These are phyloP conservation scores for Enteromius thamalakanensis DNA, from an alignment of 2,797 vertebrate species.

Conservation along the genomic window DNA sequence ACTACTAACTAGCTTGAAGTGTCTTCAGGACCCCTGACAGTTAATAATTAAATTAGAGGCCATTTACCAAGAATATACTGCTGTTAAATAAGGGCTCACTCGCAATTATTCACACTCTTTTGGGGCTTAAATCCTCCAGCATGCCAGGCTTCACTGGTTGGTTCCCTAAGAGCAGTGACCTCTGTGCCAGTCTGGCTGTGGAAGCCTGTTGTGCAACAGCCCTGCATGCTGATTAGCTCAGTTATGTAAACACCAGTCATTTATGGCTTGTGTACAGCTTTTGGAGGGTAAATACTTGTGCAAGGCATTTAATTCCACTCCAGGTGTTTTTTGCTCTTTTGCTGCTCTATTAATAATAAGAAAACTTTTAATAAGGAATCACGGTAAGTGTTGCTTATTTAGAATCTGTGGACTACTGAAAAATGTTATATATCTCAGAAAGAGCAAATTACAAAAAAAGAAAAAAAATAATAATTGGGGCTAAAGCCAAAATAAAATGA, in stretches of 20 bases:
- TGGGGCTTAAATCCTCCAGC: neutral
- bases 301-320: conserved; percentile 32
- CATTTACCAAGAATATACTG: conserved; percentile 14
- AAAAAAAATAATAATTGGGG: neutral
- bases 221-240: conserved; percentile 51
- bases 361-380: conserved; percentile 22
- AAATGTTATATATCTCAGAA: neutral
- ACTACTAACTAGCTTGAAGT: neutral
- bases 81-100: neutral
- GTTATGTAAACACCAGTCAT: conserved; percentile 53
- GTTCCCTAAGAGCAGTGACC: conserved; percentile 22
- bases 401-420: neutral
- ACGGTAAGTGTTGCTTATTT: neutral
- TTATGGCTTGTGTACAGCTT: conserved; percentile 17
- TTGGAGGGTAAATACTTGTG: conserved; percentile 36
- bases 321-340: neutral
- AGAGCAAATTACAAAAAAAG: neutral
- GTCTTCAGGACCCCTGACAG: conserved; percentile 10
- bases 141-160: conserved; percentile 1
- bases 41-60: conserved; percentile 42
- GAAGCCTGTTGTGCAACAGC: conserved; percentile 40
- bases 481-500: neutral
- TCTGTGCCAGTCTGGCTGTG: conserved; percentile 21
- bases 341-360: conserved; percentile 10
- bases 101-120: neutral